Evolutionary conservation across 2,888 invertebrate genomes (phyloP), one percentile per base, ranked within the genome.

Genomic region (Conistra vaccinii): DNA sequence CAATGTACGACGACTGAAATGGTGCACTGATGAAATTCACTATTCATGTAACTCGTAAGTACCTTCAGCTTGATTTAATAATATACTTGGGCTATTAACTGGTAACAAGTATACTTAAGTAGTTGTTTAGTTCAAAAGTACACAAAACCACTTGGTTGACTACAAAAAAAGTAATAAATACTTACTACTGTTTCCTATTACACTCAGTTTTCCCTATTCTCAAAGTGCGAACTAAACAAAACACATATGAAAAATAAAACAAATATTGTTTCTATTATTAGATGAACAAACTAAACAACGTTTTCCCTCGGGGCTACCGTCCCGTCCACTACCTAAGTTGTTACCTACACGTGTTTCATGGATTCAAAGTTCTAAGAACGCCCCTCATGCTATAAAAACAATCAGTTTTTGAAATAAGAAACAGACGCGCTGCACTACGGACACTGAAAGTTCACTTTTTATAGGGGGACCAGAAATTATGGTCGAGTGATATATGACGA

Each of bases 361-460:
- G 92, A 93, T 93, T 92, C 89, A 92, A 95, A 94, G 90, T 93
- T 93, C 70, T 91, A 89, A 91, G 91, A 87, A 87, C 85, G 61
- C 85, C 85, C 79, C 57, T 57, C 10, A 5, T 58, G 90, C 93
- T 90, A 95, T 95, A 95, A 96, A 96, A 96, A 95, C 95, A 96
- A 95, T 95, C 93, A 93, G 92, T 91, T 94, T 85, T 65, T n/a
- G 93, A 95, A 93, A 96, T 95, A 96, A 95, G 95, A 94, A 95
- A 94, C 96, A 96, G 93, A 92, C 92, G 92, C 86, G 73, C 70
- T 92, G 91, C 91, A 90, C 85, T 87, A 89, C 83, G 91, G 91
- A 90, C 89, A 86, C 88, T 87, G 84, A 84, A 93, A 94, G 90
- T 94, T 94, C 90, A 93, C 91, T 94, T 95, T 95, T 95, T 95